Evolutionary conservation across 2,113 vertebrate genomes (phyloP).

Genomic region (Lota lota): DNA sequence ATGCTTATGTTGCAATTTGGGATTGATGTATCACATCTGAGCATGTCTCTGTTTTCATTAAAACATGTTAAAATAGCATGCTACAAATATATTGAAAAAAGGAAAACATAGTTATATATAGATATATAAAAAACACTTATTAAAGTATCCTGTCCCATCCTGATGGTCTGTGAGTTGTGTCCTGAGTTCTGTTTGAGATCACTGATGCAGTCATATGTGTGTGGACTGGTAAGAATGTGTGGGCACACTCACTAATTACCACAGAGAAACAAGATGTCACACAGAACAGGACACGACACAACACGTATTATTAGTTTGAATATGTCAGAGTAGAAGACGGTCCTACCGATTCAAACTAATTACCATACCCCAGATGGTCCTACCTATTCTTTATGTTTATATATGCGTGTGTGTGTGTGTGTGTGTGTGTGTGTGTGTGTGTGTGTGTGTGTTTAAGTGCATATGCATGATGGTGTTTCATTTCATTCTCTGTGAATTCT

Average conservation of each 20-base stretch:
- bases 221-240: background rate
- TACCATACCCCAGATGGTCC: too few species aligned
- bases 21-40: too few species aligned
- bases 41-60: too few species aligned
- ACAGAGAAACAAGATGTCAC: constrained; percentile 4
- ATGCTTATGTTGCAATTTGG: too few species aligned
- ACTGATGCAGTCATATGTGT: constrained; percentile 13
- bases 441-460: background rate
- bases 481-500: background rate
- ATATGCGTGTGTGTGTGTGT: background rate
- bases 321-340: background rate
- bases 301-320: background rate
- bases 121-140: too few species aligned
- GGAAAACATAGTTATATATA: too few species aligned
- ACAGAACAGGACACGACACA: background rate
- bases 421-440: constrained; percentile 16
- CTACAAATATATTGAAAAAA: too few species aligned
- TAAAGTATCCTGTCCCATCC: too few species aligned
- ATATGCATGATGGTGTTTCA: background rate
- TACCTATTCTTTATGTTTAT: background rate
- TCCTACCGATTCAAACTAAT: background rate
- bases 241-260: background rate
- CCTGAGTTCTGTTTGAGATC: background rate
- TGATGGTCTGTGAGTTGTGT: too few species aligned
- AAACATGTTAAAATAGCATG: too few species aligned